Conservation (phyloP, 92 coral and sea anemone genomes). For the Paragorgia papillata region DNA sequence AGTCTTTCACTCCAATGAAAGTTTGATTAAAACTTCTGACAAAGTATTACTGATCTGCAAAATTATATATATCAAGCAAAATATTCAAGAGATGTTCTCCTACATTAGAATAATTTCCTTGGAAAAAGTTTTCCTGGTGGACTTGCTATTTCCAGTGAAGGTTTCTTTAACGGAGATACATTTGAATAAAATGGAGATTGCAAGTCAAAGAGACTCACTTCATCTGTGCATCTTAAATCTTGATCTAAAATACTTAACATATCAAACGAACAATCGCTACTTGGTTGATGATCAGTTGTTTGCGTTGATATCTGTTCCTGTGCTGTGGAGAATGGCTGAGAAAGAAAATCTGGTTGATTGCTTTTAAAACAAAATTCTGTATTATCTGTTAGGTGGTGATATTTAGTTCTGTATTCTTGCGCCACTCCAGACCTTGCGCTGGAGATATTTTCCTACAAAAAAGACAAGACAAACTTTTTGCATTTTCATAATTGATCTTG, state of each 20-base stretch:
- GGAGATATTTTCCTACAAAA: no score
- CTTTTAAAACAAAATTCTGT: no score
- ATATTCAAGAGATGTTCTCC: no score
- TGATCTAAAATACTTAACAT: constrained; percentile 22
- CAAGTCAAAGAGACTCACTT: neutral
- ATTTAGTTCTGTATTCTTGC: no score
- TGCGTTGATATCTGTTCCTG: neutral
- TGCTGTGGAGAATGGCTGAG: neutral
- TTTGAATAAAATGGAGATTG: constrained; percentile 4
- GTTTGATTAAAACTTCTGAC: no score
- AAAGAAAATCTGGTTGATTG: neutral
- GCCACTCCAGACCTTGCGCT: no score
- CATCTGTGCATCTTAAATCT: constrained; percentile 4
- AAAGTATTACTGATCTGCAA: no score
- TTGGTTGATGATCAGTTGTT: neutral
- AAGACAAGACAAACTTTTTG: no score
- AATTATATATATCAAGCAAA: no score
- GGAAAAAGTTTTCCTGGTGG: constrained; percentile 40
- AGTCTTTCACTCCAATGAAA: no score
- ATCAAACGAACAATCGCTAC: neutral
- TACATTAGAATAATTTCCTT: constrained; percentile 29
- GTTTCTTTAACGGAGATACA: constrained; percentile 34
- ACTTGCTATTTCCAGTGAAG: constrained; percentile 27
- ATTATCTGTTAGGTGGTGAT: no score
- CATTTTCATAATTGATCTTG: no score